Percentiles rank a stretch among this genome's conserved stretches.
phyloP scores from a whole-genome alignment of 2,888 invertebrate species.

The Balanococcus diminutus region DNA sequence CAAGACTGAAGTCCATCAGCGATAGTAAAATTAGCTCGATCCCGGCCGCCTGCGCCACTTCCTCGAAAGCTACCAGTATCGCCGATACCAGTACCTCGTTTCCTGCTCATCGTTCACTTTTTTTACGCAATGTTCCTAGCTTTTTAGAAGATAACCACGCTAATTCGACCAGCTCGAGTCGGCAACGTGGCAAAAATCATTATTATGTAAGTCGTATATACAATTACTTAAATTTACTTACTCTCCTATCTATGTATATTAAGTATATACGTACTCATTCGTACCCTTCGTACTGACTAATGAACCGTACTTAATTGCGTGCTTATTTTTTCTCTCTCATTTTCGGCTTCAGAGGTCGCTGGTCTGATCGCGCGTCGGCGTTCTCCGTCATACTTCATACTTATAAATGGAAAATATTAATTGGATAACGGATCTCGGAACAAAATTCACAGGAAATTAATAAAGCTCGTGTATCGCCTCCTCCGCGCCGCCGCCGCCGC shows the following conservation, averaged over 20 bases:
- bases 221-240: not conserved
- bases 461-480: constrained; percentile 9
- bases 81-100: no score
- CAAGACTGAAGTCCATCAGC: constrained; percentile 16
- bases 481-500: constrained; percentile 29
- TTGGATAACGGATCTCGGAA: constrained; percentile 13
- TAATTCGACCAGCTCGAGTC: not conserved
- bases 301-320: not conserved
- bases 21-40: constrained; percentile 11
- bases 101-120: not conserved
- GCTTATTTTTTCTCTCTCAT: not conserved
- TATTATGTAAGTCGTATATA: not conserved
- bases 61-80: no score
- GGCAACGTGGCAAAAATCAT: constrained; percentile 42
- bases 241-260: not conserved
- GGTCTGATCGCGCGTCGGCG: not conserved
- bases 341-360: no score
- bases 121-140: constrained; percentile 3
- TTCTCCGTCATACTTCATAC: no score
- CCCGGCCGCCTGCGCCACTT: not conserved
- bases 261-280: not conserved
- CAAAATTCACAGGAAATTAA: constrained; percentile 34
- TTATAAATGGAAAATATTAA: not conserved
- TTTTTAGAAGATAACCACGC: not conserved
- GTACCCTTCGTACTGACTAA: not conserved